A percentile compares a stretch with the other conserved stretches of the same genome.
These are phyloP conservation scores for Scrobipalpa costella DNA, from an alignment of 2,888 invertebrate genomes.

Conservation along the genomic window DNA sequence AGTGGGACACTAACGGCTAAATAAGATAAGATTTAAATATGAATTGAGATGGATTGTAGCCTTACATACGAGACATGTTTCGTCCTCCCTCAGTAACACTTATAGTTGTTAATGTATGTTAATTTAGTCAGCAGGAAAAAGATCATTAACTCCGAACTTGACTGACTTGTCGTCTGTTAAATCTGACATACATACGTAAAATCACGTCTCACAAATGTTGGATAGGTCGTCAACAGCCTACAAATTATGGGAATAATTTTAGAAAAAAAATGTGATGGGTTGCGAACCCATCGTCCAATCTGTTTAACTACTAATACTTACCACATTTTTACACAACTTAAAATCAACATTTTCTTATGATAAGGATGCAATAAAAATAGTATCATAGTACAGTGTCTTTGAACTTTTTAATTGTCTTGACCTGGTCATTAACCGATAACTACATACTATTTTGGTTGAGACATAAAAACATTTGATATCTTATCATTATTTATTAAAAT, in stretches of 20 bases:
- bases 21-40: too few relatives aligned
- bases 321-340: too few relatives aligned
- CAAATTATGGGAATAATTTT: too few relatives aligned
- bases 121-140: not conserved
- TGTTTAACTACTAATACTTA: too few relatives aligned
- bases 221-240: too few relatives aligned
- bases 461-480: not conserved
- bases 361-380: not conserved
- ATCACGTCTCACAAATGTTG: too few relatives aligned
- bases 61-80: not conserved
- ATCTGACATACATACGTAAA: too few relatives aligned
- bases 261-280: too few relatives aligned
- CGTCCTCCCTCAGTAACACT: not conserved
- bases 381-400: not conserved
- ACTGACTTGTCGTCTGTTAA: not conserved
- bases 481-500: not conserved
- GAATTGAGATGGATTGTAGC: not conserved
- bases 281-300: too few relatives aligned
- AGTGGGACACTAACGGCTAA: too few relatives aligned
- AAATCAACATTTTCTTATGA: not conserved
- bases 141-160: not conserved
- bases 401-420: not conserved
- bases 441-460: not conserved
- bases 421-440: not conserved
- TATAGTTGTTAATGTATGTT: not conserved